phyloP scores from a whole-genome alignment of 2,888 invertebrate species.

The Drosophila siamana region DNA sequence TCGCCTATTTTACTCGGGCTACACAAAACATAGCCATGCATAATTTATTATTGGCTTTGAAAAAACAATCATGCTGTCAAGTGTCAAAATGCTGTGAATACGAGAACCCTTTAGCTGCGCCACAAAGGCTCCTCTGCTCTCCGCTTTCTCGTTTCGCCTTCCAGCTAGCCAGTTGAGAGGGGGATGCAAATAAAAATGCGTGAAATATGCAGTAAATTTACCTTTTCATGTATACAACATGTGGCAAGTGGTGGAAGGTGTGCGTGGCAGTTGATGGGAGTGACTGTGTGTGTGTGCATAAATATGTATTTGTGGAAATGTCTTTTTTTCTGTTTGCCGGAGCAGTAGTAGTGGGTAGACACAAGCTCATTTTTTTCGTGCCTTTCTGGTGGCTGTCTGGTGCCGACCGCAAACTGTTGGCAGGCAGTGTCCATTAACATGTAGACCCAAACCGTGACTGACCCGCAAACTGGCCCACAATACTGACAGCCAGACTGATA shows the following conservation, averaged over 20 bases:
- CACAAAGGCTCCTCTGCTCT: constrained; percentile 5
- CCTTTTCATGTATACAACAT: constrained; percentile 53
- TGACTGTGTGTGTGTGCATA: constrained; percentile 3
- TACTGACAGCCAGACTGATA: constrained; percentile 50
- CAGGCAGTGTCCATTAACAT: constrained; percentile 65
- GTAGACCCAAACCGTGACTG: constrained; percentile 17
- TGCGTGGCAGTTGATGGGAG: background rate
- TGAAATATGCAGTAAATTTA: constrained; percentile 75
- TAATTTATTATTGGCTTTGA: constrained; percentile 77
- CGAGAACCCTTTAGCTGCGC: constrained; percentile 10
- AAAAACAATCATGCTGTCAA: constrained; percentile 80
- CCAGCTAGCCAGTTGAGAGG: constrained; percentile 20
- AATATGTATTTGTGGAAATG: constrained; percentile 38
- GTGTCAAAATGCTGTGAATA: constrained; percentile 72
- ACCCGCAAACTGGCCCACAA: constrained; percentile 34
- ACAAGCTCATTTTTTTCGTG: constrained; percentile 35
- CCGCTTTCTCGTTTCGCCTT: too few relatives aligned
- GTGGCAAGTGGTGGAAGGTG: constrained; percentile 31
- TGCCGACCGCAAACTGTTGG: constrained; percentile 78
- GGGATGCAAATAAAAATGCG: constrained; percentile 75
- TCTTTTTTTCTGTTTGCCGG: constrained; percentile 23
- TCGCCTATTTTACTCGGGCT: constrained; percentile 5
- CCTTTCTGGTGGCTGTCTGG: constrained; percentile 45
- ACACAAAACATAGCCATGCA: constrained; percentile 50
- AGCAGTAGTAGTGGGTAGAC: constrained; percentile 29